These are phyloP conservation scores for Prunella strophiata DNA, from an alignment of 2,797 vertebrate genomes.

Conservation along the genomic window DNA sequence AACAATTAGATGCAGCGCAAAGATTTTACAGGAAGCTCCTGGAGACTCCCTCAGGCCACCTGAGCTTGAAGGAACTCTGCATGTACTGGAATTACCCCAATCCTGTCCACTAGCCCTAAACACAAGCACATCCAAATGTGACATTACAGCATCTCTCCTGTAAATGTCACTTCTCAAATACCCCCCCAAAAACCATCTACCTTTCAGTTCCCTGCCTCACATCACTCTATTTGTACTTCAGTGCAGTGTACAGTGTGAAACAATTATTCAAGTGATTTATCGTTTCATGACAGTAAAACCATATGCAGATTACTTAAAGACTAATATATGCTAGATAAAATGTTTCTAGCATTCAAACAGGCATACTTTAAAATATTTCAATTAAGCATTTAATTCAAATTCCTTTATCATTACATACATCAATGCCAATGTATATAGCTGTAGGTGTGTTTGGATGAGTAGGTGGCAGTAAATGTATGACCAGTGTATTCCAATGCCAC, in stretches of 20 bases:
- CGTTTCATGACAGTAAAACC: neutral
- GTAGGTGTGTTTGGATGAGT: neutral
- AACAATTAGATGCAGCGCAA: neutral
- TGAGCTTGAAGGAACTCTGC: neutral
- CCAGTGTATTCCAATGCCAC: neutral
- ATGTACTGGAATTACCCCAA: neutral
- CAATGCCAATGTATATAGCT: neutral
- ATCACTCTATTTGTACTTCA: neutral
- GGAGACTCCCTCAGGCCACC: neutral
- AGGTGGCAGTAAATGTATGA: neutral
- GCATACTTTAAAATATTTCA: neutral
- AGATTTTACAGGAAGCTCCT: neutral
- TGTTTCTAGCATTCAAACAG: neutral
- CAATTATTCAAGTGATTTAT: neutral
- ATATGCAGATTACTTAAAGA: neutral
- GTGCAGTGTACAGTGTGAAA: neutral
- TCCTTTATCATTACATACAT: neutral
- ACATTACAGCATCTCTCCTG: neutral
- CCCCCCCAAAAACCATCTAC: neutral
- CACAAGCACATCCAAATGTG: fast-evolving
- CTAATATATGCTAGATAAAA: neutral
- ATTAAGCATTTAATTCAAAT: neutral
- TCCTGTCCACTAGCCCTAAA: neutral
- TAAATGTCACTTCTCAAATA: neutral
- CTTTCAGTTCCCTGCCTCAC: neutral